Evolutionary conservation across 2,888 invertebrate genomes (phyloP), one percentile per base, ranked within the genome.

Genomic region (Zaprionus lineosus): DNA sequence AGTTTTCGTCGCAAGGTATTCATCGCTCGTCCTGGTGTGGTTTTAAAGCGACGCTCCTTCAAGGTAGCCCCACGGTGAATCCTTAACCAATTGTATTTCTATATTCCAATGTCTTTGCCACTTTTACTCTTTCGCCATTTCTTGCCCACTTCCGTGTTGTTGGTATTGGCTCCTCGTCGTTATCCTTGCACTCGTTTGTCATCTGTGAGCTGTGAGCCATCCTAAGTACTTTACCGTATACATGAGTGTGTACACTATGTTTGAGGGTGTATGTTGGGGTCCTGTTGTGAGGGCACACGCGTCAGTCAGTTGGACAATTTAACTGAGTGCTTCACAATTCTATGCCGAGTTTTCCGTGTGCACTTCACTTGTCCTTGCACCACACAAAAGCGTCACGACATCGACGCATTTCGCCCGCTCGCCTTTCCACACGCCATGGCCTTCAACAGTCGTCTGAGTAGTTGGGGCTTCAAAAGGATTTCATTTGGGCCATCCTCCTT

Each of bases 51-150:
- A 68, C 36, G 14, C 39, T 19, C 52, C 15, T 21, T n/a, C n/a
- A n/a, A n/a, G 11, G 12, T 21, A 29, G 40, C 52, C 29, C 29
- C 5, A 4, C 31, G 51, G 29, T 31, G 37, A 37, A 34, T 46
- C 44, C 67, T 66, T 74, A 77, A 71, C 78, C 82, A 74, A 81
- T 81, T 81, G 81, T 82, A 70, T 84, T 86, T 86, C 78, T 82
- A 81, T 86, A 86, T 86, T 86, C 86, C 85, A 86, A 66, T 73
- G 86, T 84, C 82, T 69, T 56, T 37, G 52, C 12, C 60, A 56
- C 76, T 53, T 55, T 58, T 44, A 47, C 74, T 73, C 60, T 65
- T 77, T 74, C 82, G 43, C 78, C 74, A 82, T 68, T 84, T 75
- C 51, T 59, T 47, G 66, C 60, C 51, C 44, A 53, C 61, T 59